A percentile compares a stretch with the other conserved stretches of the same genome.
These are phyloP conservation scores for Chanos chanos DNA, from an alignment of 2,797 vertebrate genomes.

Conservation along the genomic window DNA sequence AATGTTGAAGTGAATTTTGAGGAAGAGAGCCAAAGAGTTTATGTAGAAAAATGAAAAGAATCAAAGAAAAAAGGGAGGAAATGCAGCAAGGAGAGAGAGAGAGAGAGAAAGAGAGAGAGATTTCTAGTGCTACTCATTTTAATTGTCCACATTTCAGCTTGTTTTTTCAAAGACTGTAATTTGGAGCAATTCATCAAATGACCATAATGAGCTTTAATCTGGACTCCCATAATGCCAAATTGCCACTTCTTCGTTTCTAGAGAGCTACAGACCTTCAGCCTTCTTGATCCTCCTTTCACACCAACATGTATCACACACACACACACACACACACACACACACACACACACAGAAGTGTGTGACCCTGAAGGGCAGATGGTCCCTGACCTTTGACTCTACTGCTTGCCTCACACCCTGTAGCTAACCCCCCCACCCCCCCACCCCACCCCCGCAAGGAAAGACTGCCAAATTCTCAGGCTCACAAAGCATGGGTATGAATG, in stretches of 20 bases:
- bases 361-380: too few relatives aligned
- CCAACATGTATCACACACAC: neutral
- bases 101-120: neutral
- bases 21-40: neutral
- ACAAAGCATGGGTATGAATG: too few relatives aligned
- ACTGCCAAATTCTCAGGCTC: too few relatives aligned
- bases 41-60: constrained; percentile 1
- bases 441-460: too few relatives aligned
- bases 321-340: neutral
- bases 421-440: too few relatives aligned
- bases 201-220: constrained; percentile 72
- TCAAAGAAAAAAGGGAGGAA: neutral
- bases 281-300: constrained; percentile 10
- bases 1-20: constrained; percentile 24
- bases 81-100: neutral
- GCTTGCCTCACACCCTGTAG: too few relatives aligned
- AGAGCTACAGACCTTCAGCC: constrained; percentile 36
- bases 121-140: constrained; percentile 38
- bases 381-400: neutral
- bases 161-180: constrained; percentile 59
- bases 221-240: constrained; percentile 66
- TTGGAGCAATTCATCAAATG: constrained; percentile 64
- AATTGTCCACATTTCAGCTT: constrained; percentile 51
- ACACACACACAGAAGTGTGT: neutral
- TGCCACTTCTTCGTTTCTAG: constrained; percentile 58